Percentiles rank a stretch among this genome's conserved stretches.
Evolutionary conservation across 1,140 invertebrate genomes (phyloP).

Genomic region (Copidosoma floridanum): DNA sequence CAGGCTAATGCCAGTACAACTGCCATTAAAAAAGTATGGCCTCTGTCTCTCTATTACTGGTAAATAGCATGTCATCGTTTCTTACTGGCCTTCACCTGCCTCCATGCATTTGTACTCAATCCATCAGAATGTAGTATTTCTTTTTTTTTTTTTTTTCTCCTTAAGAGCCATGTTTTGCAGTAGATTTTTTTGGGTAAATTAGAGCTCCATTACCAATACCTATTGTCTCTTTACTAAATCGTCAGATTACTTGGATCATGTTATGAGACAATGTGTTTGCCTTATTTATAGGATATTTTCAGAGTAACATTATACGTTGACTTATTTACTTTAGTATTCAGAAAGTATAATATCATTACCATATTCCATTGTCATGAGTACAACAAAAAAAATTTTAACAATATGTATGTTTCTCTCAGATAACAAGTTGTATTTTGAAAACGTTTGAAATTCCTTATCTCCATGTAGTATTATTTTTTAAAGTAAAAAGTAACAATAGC

Average conservation of each 20-base stretch:
- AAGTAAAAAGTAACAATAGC: too few species aligned
- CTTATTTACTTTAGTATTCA: background rate
- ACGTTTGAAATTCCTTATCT: too few species aligned
- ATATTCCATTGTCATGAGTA: too few species aligned
- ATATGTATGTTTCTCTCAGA: too few species aligned
- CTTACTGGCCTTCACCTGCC: background rate
- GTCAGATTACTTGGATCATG: background rate
- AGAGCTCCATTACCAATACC: background rate
- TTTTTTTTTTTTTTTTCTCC: too few species aligned
- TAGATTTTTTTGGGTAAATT: background rate
- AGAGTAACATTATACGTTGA: background rate
- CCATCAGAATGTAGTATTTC: background rate
- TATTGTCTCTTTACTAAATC: background rate
- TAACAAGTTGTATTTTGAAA: too few species aligned
- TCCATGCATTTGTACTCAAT: background rate
- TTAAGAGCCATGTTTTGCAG: background rate
- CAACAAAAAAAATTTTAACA: too few species aligned
- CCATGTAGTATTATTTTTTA: too few species aligned
- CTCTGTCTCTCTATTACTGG: too few species aligned
- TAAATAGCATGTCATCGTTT: background rate
- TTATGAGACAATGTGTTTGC: slow-evolving; percentile 3
- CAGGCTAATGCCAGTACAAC: background rate
- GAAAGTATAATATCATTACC: background rate
- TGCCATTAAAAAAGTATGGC: background rate
- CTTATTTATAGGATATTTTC: background rate